A percentile compares a stretch with the other conserved stretches of the same genome.
phyloP scores from a whole-genome alignment of 2,888 invertebrate species.

The Stramonita haemastoma region DNA sequence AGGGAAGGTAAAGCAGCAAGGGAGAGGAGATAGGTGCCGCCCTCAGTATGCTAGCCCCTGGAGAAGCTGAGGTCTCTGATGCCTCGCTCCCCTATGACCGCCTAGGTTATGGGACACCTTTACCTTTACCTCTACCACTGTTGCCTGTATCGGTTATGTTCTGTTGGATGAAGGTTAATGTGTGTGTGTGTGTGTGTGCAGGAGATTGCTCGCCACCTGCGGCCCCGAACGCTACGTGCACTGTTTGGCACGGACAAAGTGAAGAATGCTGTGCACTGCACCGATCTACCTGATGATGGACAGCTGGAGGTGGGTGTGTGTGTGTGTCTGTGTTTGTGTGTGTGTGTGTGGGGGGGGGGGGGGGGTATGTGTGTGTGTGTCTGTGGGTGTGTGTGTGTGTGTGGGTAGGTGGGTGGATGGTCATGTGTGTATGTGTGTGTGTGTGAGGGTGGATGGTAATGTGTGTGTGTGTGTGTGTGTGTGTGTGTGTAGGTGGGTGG shows the following conservation, averaged over 20 bases:
- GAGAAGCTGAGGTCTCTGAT: too few relatives aligned
- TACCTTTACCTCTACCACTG: too few relatives aligned
- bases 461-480: background rate
- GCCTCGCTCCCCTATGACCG: too few relatives aligned
- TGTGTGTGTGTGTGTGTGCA: slow-evolving; percentile 71
- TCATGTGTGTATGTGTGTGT: background rate
- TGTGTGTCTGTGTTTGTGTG: slow-evolving; percentile 23
- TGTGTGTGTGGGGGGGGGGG: background rate
- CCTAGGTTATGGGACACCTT: too few relatives aligned
- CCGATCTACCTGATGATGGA: slow-evolving; percentile 93
- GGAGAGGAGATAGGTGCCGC: too few relatives aligned
- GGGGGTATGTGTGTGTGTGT: slow-evolving; percentile 17
- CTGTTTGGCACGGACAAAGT: slow-evolving; percentile 89
- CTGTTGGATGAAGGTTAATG: background rate
- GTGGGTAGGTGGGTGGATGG: background rate
- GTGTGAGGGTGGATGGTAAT: background rate
- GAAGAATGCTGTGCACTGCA: slow-evolving; percentile 94
- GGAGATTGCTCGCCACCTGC: slow-evolving; percentile 90
- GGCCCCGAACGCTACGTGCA: slow-evolving; percentile 90
- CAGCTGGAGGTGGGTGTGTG: slow-evolving; percentile 82
- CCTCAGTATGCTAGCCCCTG: too few relatives aligned
- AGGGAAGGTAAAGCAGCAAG: too few relatives aligned
- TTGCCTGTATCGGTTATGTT: too few relatives aligned
- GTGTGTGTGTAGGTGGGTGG: background rate
- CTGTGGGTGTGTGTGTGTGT: background rate